Evolutionary conservation across 35 echinoderm and acorn worm genomes (phyloP), one percentile per base, ranked within the genome.

Genomic region (Diadema setosum): DNA sequence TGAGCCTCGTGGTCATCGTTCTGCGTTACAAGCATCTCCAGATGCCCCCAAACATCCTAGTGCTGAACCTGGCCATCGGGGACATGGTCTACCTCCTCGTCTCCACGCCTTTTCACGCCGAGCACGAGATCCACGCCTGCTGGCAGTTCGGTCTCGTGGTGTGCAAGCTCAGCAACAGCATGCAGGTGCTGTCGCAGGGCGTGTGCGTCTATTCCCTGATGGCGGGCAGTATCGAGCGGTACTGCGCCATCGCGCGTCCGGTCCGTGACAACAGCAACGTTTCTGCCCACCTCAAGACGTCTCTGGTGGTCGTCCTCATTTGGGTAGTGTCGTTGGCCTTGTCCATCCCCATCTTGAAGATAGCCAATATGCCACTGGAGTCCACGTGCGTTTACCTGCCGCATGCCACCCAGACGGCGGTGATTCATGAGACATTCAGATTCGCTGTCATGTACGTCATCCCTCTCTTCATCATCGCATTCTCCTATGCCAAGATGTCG

Each of bases 151-250:
- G 58, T 2, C 43, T 69, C 31, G 5, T 59, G 14, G 32, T 63
- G 24, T 97, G 95, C 76, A 91, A 89, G 52, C 40, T 97, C 49
- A 88, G 80, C 18, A 88, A 90, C 52, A 82, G 80, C 55, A 29
- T 81, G n/a, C 91, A 74, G 15, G 39, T 90, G 18, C 83, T 89
- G 15, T 59, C 81, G 7, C 91, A 93, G 29, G 81, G 87, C 42
- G 90, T 87, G 5, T 93, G 91, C 46, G 91, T 97, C 21, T 97
- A 90, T 42, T 89, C 95, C 1, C 61, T 97, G 15, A 91, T 88
- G 20, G 95, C 91, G 26, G 70, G 93, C 20, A 97, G 95, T 75
- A 82, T 69, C 5, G 95, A 97, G 31, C 95, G 95, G 17, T 93
- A 93, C 52, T 48, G 39, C 41, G 88, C 88, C 27, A 90, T 87